Base-by-base conservation (phyloP, 1,140 invertebrate species). In the Calephelis virginiensis region DNA sequence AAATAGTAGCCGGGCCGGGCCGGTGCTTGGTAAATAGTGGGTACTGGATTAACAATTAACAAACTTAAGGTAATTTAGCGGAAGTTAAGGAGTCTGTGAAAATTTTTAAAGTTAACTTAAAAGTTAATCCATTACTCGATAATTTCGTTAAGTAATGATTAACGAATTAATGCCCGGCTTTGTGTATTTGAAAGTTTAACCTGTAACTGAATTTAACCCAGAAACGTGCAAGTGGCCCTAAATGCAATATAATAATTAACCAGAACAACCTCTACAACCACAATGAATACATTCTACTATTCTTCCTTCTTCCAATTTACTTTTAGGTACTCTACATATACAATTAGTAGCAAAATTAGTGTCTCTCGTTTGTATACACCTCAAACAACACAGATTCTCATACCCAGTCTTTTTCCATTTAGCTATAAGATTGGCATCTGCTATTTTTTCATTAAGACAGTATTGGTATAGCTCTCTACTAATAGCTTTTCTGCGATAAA, bases 401-500 rank as follows among this genome's bases (percentile, higher is more conserved):
- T 99, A 99, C 0, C 99, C 99, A 74, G 98, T 97, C 90, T 99
- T 99, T 86, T 99, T 99, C 99, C 99, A 99, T 86, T 99, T 99
- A 0, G 99, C 99, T 78, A 99, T 99, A 3, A 99, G 91, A 85
- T 99, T 99, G 69, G 95, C 95, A 86, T 99, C 99, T 0, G 99
- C 99, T 70, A 99, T 98, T 82, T 98, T 98, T 88, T 99, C 98
- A 77, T 98, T 97, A 1, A 99, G 80, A 77, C 98, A 99, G 82
- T 98, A 99, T 64, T 99, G 98, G 83, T 99, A 99, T 0, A 99
- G 87, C 89, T 99, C 98, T 92, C 96, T 94, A 80, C 96, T 98
- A 50, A 99, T 99, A 17, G 98, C 98, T 93, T 99, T 99, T 53
- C 98, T 92, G 80, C 98, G 94, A 85, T 99, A 99, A 89, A 96